Base-by-base conservation (phyloP, 2,797 vertebrate genomes). In the Cynodonichthys magdalenae region DNA sequence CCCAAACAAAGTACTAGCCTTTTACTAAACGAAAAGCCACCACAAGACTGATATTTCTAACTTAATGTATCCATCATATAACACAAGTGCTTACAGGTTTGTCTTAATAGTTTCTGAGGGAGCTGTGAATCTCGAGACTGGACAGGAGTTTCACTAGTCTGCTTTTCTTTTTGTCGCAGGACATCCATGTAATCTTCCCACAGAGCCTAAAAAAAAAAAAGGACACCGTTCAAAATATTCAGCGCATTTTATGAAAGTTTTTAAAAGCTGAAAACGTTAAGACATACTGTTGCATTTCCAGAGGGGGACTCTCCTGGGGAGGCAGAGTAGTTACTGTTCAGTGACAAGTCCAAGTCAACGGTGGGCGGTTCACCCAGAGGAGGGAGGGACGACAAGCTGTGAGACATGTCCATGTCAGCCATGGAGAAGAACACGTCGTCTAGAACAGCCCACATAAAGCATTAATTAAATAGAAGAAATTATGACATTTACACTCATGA, bases 351-450 rank as follows among this genome's bases (percentile, higher is more conserved):
- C 74, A 99, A 92, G 89, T 99, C 98, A 82, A 98, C 94, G 11
- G 96, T 95, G 68, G 96, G 96, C 41, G 97, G 97, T 54, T 99
- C 97, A 65, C 96, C 98, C 64, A 99, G 94, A 57, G 98, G 97
- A 56, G 97, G 98, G 54, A 99, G 96, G 20, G 97, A 98, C 1
- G 96, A 97, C 60, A 98, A 91, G 76, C 97, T 99, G 74, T 98
- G 96, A 58, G 97, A 99, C 96, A 99, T 99, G 80, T 99, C 97
- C 97, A 99, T 99, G 83, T 99, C 97, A 41, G 97, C 97, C 98
- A 99, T 99, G 42, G 98, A 99, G 91, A 99, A 99, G 93, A 99
- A 99, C 64, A 99, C 97, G 74, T 99, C 98, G 89, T 99, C 98
- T 95, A 94, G 90, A 95, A 67, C 46, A 64, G 34, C 29, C 59